phyloP scores from a whole-genome alignment of 2,888 invertebrate genomes.

The Drosophila neotestacea region DNA sequence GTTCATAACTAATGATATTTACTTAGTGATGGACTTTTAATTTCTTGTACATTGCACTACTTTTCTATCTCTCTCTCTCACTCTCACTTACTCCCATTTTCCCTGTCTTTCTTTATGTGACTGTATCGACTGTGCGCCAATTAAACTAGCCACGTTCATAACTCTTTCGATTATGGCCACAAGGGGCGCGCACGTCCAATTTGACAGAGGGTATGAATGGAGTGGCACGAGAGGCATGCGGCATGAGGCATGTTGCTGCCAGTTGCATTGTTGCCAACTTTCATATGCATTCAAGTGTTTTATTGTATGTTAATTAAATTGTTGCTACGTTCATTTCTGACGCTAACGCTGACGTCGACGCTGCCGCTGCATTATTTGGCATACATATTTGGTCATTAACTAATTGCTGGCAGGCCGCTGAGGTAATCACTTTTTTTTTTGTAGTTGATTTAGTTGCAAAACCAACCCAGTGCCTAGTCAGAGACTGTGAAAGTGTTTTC shows the following conservation, averaged over 20 bases:
- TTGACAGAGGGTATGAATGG: constrained; percentile 29
- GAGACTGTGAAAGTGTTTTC: constrained; percentile 62
- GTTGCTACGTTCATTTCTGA: constrained; percentile 54
- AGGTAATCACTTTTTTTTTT: constrained; percentile 62
- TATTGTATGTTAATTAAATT: constrained; percentile 79
- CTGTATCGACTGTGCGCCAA: constrained; percentile 29
- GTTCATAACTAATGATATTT: constrained; percentile 4
- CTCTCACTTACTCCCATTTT: neutral
- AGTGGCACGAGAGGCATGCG: constrained; percentile 18
- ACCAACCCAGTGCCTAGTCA: constrained; percentile 34
- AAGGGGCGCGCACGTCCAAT: constrained; percentile 28
- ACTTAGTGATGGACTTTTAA: neutral
- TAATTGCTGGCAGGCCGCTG: constrained; percentile 67
- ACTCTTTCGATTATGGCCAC: constrained; percentile 43
- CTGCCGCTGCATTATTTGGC: constrained; percentile 60
- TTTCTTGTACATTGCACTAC: neutral
- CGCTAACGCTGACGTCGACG: constrained; percentile 17
- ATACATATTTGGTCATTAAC: constrained; percentile 80
- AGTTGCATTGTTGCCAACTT: constrained; percentile 70
- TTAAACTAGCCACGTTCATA: constrained; percentile 49
- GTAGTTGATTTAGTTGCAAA: constrained; percentile 50
- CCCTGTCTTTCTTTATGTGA: neutral
- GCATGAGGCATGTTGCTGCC: constrained; percentile 37
- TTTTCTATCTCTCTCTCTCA: neutral
- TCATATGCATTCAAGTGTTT: constrained; percentile 75